A percentile compares a stretch with the other conserved stretches of the same genome.
phyloP scores from a whole-genome alignment of 2,888 invertebrate genomes.

The Scaptomyza parva region DNA sequence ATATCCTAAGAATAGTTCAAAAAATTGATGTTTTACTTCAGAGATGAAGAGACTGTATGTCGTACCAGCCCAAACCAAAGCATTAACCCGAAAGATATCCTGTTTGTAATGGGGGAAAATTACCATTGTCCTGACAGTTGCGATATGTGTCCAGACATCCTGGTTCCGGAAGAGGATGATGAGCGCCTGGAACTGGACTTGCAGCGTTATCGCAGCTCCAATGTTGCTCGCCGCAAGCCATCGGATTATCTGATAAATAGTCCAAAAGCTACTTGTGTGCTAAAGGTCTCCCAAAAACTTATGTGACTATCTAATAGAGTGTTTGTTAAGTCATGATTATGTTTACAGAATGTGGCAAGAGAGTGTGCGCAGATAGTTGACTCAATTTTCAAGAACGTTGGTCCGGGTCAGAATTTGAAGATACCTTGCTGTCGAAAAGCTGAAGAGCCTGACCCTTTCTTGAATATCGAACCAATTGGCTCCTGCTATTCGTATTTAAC shows the following conservation, averaged over 20 bases:
- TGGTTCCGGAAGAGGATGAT: constrained; percentile 45
- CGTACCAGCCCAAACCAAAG: constrained; percentile 52
- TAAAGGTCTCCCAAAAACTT: constrained; percentile 45
- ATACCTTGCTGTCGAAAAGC: background rate
- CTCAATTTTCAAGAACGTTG: constrained; percentile 28
- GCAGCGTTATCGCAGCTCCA: constrained; percentile 63
- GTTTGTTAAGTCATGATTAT: background rate
- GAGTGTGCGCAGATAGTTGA: constrained; percentile 56
- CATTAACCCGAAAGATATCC: constrained; percentile 73
- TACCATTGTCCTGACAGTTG: constrained; percentile 40
- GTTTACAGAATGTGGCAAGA: constrained; percentile 46
- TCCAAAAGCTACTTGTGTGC: constrained; percentile 48
- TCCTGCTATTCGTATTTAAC: constrained; percentile 29
- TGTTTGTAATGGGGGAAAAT: constrained; percentile 75
- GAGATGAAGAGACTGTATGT: constrained; percentile 2
- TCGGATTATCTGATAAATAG: constrained; percentile 34
- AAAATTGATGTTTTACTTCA: background rate
- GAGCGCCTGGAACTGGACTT: constrained; percentile 67
- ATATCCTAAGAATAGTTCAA: background rate
- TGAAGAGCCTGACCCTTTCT: background rate
- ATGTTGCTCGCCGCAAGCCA: constrained; percentile 51
- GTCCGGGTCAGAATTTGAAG: background rate
- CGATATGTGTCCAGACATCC: constrained; percentile 36
- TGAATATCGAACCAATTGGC: background rate
- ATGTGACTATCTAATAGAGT: background rate